phyloP scores from a whole-genome alignment of 2,888 invertebrate species.

The Tridacna gigas region DNA sequence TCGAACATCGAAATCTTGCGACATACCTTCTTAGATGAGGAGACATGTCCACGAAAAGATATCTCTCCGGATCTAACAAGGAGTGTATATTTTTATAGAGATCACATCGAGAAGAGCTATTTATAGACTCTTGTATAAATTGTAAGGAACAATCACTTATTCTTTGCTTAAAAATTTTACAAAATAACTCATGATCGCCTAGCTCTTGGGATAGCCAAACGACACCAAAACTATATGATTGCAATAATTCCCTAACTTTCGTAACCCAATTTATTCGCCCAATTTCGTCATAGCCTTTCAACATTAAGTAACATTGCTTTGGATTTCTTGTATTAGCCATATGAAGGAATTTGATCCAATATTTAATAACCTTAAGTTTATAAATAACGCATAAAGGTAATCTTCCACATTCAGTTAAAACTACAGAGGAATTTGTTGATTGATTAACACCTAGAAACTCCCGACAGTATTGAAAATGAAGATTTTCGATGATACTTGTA shows the following conservation, averaged over 20 bases:
- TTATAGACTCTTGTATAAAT: constrained; percentile 10
- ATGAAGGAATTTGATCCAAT: not conserved
- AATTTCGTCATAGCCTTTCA: not conserved
- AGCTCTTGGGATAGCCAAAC: constrained; percentile 25
- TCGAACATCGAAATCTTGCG: constrained; percentile 35
- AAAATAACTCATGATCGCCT: constrained; percentile 13
- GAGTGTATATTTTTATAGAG: constrained; percentile 23
- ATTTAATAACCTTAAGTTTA: not conserved
- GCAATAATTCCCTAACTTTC: constrained; percentile 13
- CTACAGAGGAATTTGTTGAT: not conserved
- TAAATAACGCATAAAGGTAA: not conserved
- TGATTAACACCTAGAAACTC: too few species aligned
- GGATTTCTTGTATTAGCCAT: too few species aligned
- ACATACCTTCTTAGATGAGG: constrained; percentile 21
- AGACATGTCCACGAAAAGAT: constrained; percentile 31
- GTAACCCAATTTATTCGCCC: constrained; percentile 18
- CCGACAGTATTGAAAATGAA: too few species aligned
- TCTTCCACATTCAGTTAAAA: constrained; percentile 2
- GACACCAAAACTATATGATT: constrained; percentile 23
- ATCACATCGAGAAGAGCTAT: constrained; percentile 26
- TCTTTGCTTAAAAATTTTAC: constrained; percentile 19
- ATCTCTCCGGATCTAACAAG: constrained; percentile 30
- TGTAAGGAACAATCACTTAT: constrained; percentile 1
- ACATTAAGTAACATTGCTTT: not conserved
- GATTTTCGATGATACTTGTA: constrained; percentile 1